Percentiles rank a stretch among this genome's conserved stretches.
These are phyloP conservation scores for Sebastes alutus DNA, from an alignment of 2,797 vertebrate species.

Conservation along the genomic window DNA sequence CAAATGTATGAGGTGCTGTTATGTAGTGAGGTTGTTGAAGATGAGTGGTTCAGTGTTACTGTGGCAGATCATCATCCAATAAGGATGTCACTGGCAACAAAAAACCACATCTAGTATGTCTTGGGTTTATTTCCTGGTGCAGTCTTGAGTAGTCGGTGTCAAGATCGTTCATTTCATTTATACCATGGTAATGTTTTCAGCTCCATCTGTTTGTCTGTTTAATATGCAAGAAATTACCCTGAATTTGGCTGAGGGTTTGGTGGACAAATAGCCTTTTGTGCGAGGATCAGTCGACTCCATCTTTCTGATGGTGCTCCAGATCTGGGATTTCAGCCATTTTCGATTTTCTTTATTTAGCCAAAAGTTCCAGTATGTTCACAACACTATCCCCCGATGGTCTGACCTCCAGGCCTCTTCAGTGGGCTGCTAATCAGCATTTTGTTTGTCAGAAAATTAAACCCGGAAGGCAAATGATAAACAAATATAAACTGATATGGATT, in stretches of 20 bases:
- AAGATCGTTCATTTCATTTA: background rate
- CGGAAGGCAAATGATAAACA: slow-evolving; percentile 41
- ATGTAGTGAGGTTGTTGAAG: background rate
- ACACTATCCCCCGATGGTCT: slow-evolving; percentile 6
- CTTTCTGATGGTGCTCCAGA: slow-evolving; percentile 29
- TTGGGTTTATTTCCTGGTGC: background rate
- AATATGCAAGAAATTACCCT: background rate
- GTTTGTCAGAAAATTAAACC: slow-evolving; percentile 40
- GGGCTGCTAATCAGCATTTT: slow-evolving; percentile 7
- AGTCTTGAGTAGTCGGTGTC: background rate
- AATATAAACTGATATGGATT: slow-evolving; percentile 10
- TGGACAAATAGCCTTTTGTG: slow-evolving; percentile 14
- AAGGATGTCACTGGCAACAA: background rate
- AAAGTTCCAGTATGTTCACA: background rate
- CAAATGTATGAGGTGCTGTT: background rate
- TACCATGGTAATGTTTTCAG: background rate
- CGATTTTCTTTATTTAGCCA: slow-evolving; percentile 24
- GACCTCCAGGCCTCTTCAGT: slow-evolving; percentile 10
- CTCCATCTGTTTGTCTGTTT: background rate
- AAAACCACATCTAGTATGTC: background rate
- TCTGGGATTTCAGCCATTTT: slow-evolving; percentile 52
- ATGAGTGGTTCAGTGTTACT: background rate
- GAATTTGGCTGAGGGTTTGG: slow-evolving; percentile 11
- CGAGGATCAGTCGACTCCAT: slow-evolving; percentile 18
- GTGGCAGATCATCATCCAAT: background rate